A percentile compares a stretch with the other conserved stretches of the same genome.
phyloP scores from a whole-genome alignment of 64 coral and sea anemone genomes.

The Platygyra sinensis region DNA sequence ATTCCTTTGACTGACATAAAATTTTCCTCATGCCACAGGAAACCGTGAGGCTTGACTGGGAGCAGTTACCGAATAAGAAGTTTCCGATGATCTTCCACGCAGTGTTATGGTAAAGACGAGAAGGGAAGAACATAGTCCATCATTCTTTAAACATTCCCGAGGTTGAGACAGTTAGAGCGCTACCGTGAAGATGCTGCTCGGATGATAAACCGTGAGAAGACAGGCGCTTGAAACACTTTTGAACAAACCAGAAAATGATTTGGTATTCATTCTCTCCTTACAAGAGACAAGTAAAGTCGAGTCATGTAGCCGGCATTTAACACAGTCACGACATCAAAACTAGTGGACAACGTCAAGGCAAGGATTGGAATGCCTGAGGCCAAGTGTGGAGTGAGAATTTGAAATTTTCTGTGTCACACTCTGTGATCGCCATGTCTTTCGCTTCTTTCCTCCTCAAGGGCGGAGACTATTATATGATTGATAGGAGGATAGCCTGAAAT shows the following conservation, averaged over 20 bases:
- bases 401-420: too few relatives aligned
- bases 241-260: constrained; percentile 74
- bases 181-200: constrained; percentile 79
- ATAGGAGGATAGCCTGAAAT: too few relatives aligned
- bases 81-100: constrained; percentile 82
- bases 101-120: constrained; percentile 71
- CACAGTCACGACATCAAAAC: not conserved
- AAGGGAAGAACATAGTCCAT: constrained; percentile 69
- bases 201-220: constrained; percentile 59
- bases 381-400: too few relatives aligned
- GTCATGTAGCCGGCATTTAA: not conserved
- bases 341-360: too few relatives aligned
- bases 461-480: too few relatives aligned
- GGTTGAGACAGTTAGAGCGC: constrained; percentile 69
- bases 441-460: too few relatives aligned
- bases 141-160: constrained; percentile 38
- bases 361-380: too few relatives aligned
- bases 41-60: constrained; percentile 68
- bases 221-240: constrained; percentile 31
- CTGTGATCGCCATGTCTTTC: too few relatives aligned
- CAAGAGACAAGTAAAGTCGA: constrained; percentile 78
- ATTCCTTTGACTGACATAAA: too few relatives aligned
- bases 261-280: constrained; percentile 81
- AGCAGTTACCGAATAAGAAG: constrained; percentile 63
- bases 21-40: not conserved